phyloP scores from a whole-genome alignment of 2,797 vertebrate genomes.

The Tolypeutes matacus region DNA sequence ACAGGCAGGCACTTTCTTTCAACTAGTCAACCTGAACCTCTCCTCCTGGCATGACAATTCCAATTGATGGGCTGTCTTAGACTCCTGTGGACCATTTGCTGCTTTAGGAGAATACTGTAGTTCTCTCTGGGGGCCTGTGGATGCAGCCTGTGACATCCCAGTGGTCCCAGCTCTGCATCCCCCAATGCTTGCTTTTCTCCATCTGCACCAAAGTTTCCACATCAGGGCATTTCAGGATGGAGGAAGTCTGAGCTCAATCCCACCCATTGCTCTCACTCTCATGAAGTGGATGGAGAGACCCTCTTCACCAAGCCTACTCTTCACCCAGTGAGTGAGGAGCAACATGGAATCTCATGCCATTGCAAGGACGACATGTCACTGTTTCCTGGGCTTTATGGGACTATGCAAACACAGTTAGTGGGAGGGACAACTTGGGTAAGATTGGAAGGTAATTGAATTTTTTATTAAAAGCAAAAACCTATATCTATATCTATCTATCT shows the following conservation, averaged over 20 bases:
- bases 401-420: not conserved
- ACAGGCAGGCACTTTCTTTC: too few relatives aligned
- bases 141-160: not conserved
- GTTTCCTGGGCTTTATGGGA: slow-evolving; percentile 69
- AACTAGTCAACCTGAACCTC: too few relatives aligned
- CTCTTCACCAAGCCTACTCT: too few relatives aligned
- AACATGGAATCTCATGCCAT: not conserved
- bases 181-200: slow-evolving; percentile 74
- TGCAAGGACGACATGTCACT: slow-evolving; percentile 75
- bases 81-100: too few relatives aligned
- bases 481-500: too few relatives aligned
- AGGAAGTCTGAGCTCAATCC: not conserved
- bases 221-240: slow-evolving; percentile 72
- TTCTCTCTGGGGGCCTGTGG: slow-evolving; percentile 60
- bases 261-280: slow-evolving; percentile 64
- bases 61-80: too few relatives aligned
- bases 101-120: too few relatives aligned
- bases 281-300: slow-evolving; percentile 53
- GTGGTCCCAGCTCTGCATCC: not conserved
- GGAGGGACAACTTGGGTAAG: slow-evolving; percentile 29
- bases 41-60: too few relatives aligned
- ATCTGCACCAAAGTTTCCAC: slow-evolving; percentile 91
- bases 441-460: slow-evolving; percentile 63
- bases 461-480: slow-evolving; percentile 84
- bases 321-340: not conserved